Conservation (phyloP, 1,140 invertebrate species). For the Drosophila dunni region DNA sequence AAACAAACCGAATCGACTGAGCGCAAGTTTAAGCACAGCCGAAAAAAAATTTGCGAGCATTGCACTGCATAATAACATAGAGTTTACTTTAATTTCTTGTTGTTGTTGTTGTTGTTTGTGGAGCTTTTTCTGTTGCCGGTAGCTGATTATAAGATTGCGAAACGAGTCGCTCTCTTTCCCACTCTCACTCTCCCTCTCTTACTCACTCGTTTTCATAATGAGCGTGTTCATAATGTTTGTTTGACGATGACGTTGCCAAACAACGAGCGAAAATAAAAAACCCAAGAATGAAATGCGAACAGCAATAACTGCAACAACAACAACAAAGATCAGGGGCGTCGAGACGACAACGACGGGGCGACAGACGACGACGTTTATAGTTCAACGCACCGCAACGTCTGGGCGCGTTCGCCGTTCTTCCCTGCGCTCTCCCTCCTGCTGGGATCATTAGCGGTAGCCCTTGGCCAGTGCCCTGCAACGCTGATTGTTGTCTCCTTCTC, state of each 20-base stretch:
- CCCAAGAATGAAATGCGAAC: conserved; percentile 78
- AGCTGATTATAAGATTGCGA: conserved; percentile 77
- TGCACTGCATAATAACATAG: conserved; percentile 59
- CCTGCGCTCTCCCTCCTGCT: neutral
- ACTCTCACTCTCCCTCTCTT: too few relatives aligned
- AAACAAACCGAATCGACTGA: conserved; percentile 31
- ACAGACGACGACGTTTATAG: conserved; percentile 71
- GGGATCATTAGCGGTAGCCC: conserved; percentile 57
- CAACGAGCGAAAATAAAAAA: conserved; percentile 45
- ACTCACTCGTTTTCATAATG: conserved; percentile 35
- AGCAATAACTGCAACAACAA: conserved; percentile 39
- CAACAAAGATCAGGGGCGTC: conserved; percentile 46
- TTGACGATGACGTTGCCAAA: conserved; percentile 76
- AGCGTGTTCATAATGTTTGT: conserved; percentile 66
- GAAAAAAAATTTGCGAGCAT: conserved; percentile 63
- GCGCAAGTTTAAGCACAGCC: conserved; percentile 40
- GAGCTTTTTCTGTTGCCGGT: conserved; percentile 32
- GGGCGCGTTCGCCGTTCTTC: conserved; percentile 26
- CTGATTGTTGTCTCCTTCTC: neutral
- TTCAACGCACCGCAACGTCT: conserved; percentile 69
- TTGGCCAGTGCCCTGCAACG: conserved; percentile 60
- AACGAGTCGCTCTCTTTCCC: conserved; percentile 45
- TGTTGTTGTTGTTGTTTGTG: conserved; percentile 19
- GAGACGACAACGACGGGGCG: conserved; percentile 29
- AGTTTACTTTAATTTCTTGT: conserved; percentile 14